Conservation (phyloP, 30 jellyfish, hydroid and myxozoan genomes). For the Aurelia coerulea region DNA sequence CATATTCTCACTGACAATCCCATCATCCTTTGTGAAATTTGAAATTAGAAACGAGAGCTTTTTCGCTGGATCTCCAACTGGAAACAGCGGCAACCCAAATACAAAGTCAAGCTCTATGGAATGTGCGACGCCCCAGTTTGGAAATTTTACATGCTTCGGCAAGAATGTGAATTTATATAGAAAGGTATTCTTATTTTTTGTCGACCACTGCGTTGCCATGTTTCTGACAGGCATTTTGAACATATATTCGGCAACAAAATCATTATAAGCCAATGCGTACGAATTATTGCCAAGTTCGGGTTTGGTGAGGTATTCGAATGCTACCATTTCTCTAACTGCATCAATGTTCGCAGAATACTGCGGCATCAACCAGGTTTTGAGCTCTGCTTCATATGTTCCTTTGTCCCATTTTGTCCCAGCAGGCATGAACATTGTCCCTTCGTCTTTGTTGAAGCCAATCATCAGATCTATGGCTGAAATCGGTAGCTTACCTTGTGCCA, state of each 20-base stretch:
- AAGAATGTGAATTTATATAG: slow-evolving; percentile 35
- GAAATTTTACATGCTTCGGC: slow-evolving; percentile 22
- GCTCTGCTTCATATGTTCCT: neutral
- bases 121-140: slow-evolving; percentile 33
- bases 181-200: neutral
- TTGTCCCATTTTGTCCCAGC: slow-evolving; percentile 1
- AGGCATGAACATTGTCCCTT: slow-evolving; percentile 51
- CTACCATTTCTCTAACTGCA: slow-evolving; percentile 2
- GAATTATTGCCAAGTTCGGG: neutral
- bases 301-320: slow-evolving; percentile 4
- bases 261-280: neutral
- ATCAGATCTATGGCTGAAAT: slow-evolving; percentile 14
- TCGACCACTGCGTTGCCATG: slow-evolving; percentile 34
- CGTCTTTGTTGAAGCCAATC: slow-evolving; percentile 57
- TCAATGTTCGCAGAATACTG: neutral
- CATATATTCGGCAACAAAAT: slow-evolving; percentile 5
- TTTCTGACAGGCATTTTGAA: neutral
- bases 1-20: neutral
- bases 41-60: neutral
- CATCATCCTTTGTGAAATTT: slow-evolving; percentile 28
- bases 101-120: slow-evolving; percentile 25
- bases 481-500: slow-evolving; percentile 13
- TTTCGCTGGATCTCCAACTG: neutral
- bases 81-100: slow-evolving; percentile 17
- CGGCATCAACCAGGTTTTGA: neutral